phyloP scores from a whole-genome alignment of 2,797 vertebrate species.

The Syngnathus acus region DNA sequence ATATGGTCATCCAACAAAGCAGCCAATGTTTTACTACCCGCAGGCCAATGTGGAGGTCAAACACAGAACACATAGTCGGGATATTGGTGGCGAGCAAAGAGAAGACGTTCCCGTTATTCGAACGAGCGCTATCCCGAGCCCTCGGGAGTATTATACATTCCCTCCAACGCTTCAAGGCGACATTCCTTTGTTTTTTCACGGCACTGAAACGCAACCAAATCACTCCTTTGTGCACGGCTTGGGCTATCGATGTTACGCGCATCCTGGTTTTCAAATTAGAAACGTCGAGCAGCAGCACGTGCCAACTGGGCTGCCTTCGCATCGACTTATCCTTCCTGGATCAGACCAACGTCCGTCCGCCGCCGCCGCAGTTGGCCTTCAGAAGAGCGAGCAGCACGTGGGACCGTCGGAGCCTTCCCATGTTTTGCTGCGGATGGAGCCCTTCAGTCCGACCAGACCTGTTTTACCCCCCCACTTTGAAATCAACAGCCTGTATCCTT shows the following conservation, averaged over 20 bases:
- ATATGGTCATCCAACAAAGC: slow-evolving; percentile 68
- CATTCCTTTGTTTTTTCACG: slow-evolving; percentile 42
- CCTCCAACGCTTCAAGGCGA: slow-evolving; percentile 45
- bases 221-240: slow-evolving; percentile 47
- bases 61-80: slow-evolving; percentile 47
- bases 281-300: slow-evolving; percentile 33
- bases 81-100: slow-evolving; percentile 38
- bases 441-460: slow-evolving; percentile 20
- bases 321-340: slow-evolving; percentile 18
- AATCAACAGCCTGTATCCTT: slow-evolving; percentile 19
- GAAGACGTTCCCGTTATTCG: slow-evolving; percentile 48
- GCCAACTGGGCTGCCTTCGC: slow-evolving; percentile 18
- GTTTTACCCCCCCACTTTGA: slow-evolving; percentile 29
- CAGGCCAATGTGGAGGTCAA: slow-evolving; percentile 53
- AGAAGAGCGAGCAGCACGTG: slow-evolving; percentile 11
- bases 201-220: slow-evolving; percentile 37
- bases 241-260: slow-evolving; percentile 52
- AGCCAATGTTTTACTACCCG: slow-evolving; percentile 65
- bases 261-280: slow-evolving; percentile 51
- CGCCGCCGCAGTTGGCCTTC: slow-evolving; percentile 1
- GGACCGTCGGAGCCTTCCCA: slow-evolving; percentile 19
- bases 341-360: slow-evolving; percentile 22
- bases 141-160: slow-evolving; percentile 48
- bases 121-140: slow-evolving; percentile 40
- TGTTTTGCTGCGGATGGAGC: slow-evolving; percentile 16